Evolutionary conservation across 1,140 invertebrate genomes (phyloP).

Genomic region (Odontomachus brunneus): DNA sequence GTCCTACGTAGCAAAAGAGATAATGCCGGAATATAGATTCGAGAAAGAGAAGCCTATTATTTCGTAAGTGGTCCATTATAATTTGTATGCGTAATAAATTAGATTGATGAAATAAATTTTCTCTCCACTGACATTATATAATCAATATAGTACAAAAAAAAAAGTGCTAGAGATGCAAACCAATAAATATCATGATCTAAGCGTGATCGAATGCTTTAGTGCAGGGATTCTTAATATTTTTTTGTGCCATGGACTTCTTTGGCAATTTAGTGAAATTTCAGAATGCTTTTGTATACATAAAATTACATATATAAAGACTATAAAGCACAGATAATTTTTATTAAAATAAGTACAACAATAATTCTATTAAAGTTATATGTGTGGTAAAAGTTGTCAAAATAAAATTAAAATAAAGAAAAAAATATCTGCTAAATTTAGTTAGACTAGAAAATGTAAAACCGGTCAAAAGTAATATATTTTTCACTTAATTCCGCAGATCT

Average conservation of each 20-base stretch:
- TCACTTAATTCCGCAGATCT: too few relatives aligned
- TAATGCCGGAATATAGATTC: not conserved
- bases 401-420: not conserved
- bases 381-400: not conserved
- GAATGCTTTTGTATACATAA: not conserved
- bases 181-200: conserved; percentile 11
- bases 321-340: not conserved
- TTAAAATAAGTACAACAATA: not conserved
- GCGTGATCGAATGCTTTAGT: not conserved
- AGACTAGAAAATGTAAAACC: too few relatives aligned
- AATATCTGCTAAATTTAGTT: too few relatives aligned
- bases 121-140: not conserved
- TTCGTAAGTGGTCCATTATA: not conserved
- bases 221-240: too few relatives aligned
- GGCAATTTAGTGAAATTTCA: not conserved
- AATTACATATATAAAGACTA: not conserved
- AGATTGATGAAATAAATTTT: not conserved
- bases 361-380: not conserved
- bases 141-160: conserved; percentile 4
- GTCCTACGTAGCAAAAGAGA: not conserved
- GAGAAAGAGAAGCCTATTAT: not conserved
- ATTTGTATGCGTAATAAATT: conserved; percentile 9
- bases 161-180: not conserved
- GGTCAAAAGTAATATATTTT: too few relatives aligned
- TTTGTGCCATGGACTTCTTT: not conserved